Evolutionary conservation across 2,797 vertebrate species (phyloP).

Genomic region (Melanotaenia trifasciata): DNA sequence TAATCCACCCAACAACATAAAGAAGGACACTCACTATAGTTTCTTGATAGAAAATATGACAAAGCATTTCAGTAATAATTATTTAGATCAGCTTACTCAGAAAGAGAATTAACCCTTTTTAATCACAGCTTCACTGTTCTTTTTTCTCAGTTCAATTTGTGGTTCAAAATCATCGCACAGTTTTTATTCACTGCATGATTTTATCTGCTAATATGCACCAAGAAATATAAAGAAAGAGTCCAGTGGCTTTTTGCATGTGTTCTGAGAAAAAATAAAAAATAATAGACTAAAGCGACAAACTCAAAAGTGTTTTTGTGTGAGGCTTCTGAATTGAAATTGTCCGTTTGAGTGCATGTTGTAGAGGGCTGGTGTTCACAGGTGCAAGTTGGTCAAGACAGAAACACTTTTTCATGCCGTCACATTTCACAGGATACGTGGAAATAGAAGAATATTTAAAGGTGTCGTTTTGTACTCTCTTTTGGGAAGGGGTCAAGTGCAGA

Average conservation of each 20-base stretch:
- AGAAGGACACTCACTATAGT: neutral
- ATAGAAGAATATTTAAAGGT: conserved; percentile 10
- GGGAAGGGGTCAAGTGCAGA: conserved; percentile 43
- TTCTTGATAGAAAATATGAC: neutral
- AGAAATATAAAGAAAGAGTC: neutral
- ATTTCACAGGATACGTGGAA: conserved; percentile 18
- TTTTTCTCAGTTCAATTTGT: neutral
- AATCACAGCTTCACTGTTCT: neutral
- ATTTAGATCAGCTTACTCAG: neutral
- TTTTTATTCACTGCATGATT: no score
- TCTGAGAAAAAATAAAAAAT: neutral
- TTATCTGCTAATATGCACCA: neutral
- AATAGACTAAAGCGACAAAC: neutral
- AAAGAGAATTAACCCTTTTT: neutral
- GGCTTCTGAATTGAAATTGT: conserved; percentile 16
- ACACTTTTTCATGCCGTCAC: conserved; percentile 13
- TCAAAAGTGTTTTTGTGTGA: neutral
- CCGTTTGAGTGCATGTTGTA: conserved; percentile 13
- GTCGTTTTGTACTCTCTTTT: conserved; percentile 3
- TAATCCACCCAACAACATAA: neutral
- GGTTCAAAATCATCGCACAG: no score
- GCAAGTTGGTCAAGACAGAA: neutral
- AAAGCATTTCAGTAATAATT: neutral
- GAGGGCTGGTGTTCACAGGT: neutral
- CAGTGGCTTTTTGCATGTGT: neutral